phyloP scores from a whole-genome alignment of 2,113 vertebrate genomes.

The Marmota monax region DNA sequence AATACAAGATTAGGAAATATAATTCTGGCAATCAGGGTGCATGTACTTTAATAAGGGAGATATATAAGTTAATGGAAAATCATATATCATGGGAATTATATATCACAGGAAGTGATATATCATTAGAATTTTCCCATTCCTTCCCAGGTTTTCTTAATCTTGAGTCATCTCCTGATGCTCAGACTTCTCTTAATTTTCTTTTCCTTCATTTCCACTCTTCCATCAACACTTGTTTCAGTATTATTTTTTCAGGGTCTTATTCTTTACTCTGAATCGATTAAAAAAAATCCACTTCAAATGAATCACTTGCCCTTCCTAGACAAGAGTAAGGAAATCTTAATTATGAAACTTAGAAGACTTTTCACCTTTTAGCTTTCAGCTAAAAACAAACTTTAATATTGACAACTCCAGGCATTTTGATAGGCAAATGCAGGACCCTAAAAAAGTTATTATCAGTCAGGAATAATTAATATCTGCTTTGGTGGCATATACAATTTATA shows the following conservation, averaged over 20 bases:
- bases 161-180: background rate
- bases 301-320: background rate
- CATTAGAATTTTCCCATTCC: background rate
- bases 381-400: background rate
- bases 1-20: background rate
- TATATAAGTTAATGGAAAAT: background rate
- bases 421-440: background rate
- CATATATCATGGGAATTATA: background rate
- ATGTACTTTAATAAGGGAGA: background rate
- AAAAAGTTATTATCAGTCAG: background rate
- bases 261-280: background rate
- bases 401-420: constrained; percentile 8
- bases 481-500: background rate
- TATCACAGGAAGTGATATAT: background rate
- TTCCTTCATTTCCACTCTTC: background rate
- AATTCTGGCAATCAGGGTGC: background rate
- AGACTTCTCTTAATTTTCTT: background rate
- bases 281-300: background rate
- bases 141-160: background rate
- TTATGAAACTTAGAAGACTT: constrained; percentile 18
- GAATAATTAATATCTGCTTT: background rate
- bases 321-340: background rate
- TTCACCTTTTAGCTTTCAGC: background rate
- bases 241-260: background rate
- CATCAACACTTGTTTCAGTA: background rate